Percentiles rank a stretch among this genome's conserved stretches.
phyloP scores from a whole-genome alignment of 2,888 invertebrate genomes.

The Drymonia ruficornis region DNA sequence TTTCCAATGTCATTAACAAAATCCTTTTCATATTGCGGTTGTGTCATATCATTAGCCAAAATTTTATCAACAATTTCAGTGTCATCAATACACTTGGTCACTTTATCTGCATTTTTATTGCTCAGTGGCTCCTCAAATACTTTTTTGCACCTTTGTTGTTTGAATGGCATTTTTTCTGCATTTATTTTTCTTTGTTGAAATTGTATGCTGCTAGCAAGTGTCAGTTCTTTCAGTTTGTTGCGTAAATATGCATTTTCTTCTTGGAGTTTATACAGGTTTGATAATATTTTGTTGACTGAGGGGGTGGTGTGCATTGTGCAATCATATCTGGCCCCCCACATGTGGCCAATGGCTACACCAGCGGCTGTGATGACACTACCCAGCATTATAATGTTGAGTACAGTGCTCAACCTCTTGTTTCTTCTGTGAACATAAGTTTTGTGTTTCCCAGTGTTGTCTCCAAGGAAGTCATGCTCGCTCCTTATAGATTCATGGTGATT shows the following conservation, averaged over 20 bases:
- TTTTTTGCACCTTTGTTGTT: conserved; percentile 70
- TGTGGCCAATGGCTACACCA: conserved; percentile 79
- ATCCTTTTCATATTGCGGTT: conserved; percentile 62
- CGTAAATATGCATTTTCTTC: conserved; percentile 78
- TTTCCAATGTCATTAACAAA: conserved; percentile 64
- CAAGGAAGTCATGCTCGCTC: conserved; percentile 62
- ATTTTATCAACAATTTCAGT: conserved; percentile 41
- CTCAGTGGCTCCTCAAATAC: conserved; percentile 72
- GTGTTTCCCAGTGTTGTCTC: conserved; percentile 60
- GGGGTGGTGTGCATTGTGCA: conserved; percentile 65
- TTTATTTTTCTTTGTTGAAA: conserved; percentile 51
- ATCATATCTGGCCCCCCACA: conserved; percentile 80
- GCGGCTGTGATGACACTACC: conserved; percentile 80
- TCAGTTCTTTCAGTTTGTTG: conserved; percentile 70
- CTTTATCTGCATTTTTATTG: conserved; percentile 56
- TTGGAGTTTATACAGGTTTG: conserved; percentile 78
- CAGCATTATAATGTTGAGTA: conserved; percentile 76
- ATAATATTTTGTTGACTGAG: conserved; percentile 76
- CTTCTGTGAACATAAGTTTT: conserved; percentile 79
- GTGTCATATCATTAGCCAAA: conserved; percentile 40
- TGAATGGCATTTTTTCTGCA: conserved; percentile 46
- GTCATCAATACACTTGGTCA: conserved; percentile 69
- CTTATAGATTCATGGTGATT: conserved; percentile 51
- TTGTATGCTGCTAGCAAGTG: conserved; percentile 54
- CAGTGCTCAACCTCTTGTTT: conserved; percentile 76